Evolutionary conservation across 2,888 invertebrate genomes (phyloP), one percentile per base, ranked within the genome.

Genomic region (Aproaerema taeniolella): DNA sequence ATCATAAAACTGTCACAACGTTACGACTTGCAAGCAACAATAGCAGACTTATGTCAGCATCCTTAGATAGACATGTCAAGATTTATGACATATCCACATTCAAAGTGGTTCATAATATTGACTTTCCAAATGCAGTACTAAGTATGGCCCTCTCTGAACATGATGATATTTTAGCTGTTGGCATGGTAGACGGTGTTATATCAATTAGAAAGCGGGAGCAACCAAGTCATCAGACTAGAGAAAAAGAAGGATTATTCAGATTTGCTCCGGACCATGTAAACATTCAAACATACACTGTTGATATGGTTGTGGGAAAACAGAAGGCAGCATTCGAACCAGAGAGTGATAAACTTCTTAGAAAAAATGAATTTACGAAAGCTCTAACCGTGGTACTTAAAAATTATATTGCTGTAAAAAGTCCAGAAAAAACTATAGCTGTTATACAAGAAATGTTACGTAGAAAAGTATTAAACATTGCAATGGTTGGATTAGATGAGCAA

Each of bases 1-100:
- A 99, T 77, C 97, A 98, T 74, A 99, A 99, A 87, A 96, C 98
- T 0, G 92, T 99, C 1, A 99, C 97, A 0, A 93, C 94, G 49
- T 71, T 99, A 34, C 88, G 91, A 49, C 88, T 98, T 45, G 95
- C 95, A 14, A 93, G 93, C 30, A 91, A 94, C 61, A 93, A 94
- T 14, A 93, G 91, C 49, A 89, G 95, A 58, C 87, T 99, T 12
- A 74, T 98, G 55, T 97, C 98, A 0, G 96, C 94, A 1, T 95
- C 97, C 2, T 86, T 99, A 40, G 99, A 99, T 73, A 91, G 95
- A 47, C 96, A 97, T 80, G 93, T 98, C 0, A 98, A 97, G 81
- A 90, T 98, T 49, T 97, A 96, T 74, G 97, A 98, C 67, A 88
- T 95, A 17, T 89, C 92, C 17, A 93, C 93, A 1, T 98, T 95